phyloP scores from a whole-genome alignment of 2,888 invertebrate genomes.

The Siphlonurus alternatus region DNA sequence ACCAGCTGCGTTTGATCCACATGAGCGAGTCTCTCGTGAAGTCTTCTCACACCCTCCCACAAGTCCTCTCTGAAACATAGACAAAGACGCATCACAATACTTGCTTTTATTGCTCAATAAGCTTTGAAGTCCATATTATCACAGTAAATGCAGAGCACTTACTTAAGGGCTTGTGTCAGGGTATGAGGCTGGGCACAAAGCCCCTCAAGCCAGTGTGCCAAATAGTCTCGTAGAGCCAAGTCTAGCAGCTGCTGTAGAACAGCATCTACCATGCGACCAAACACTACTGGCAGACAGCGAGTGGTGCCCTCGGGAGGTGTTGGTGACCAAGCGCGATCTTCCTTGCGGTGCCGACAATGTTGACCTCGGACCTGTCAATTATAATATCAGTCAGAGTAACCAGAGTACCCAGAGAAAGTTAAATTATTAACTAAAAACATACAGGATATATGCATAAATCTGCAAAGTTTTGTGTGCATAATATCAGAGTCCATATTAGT shows the following conservation, averaged over 20 bases:
- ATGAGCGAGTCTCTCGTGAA: conserved; percentile 53
- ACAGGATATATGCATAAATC: too few relatives aligned
- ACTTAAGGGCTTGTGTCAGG: conserved; percentile 47
- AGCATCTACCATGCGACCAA: conserved; percentile 68
- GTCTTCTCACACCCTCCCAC: conserved; percentile 61
- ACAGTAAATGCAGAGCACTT: too few relatives aligned
- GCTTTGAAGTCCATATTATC: not conserved
- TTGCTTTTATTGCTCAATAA: not conserved
- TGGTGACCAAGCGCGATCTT: not conserved
- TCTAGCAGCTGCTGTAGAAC: conserved; percentile 69
- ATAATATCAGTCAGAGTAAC: not conserved
- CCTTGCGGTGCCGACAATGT: not conserved
- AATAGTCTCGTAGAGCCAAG: conserved; percentile 60
- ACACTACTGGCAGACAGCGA: conserved; percentile 51
- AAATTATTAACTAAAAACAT: too few relatives aligned
- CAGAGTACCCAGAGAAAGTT: not conserved
- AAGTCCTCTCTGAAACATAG: conserved; percentile 36
- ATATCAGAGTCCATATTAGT: too few relatives aligned
- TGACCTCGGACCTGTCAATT: not conserved
- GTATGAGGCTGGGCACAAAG: conserved; percentile 48
- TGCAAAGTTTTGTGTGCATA: too few relatives aligned
- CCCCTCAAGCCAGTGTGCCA: conserved; percentile 55
- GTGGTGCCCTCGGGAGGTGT: not conserved
- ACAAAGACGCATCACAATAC: not conserved
- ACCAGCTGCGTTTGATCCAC: conserved; percentile 70